Evolutionary conservation across 2,888 invertebrate species (phyloP).

Genomic region (Teleogryllus oceanicus): DNA sequence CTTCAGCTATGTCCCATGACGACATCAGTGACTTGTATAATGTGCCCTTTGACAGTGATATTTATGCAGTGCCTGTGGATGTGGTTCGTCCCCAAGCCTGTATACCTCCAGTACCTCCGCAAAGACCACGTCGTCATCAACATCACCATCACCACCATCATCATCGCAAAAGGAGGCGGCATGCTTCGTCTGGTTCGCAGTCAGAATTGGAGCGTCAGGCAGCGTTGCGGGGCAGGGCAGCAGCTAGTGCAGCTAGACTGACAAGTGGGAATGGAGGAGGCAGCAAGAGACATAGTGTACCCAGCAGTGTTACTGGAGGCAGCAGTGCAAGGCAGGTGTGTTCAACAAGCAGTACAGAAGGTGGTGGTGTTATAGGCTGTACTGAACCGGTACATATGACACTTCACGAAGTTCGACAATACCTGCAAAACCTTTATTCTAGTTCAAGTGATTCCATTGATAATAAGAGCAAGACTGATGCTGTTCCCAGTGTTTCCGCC

Average conservation of each 20-base stretch:
- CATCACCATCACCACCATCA: conserved; percentile 38
- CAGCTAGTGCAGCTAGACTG: conserved; percentile 24
- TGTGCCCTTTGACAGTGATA: conserved; percentile 83
- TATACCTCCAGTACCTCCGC: conserved; percentile 51
- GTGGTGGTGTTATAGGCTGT: conserved; percentile 55
- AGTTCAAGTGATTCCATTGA: conserved; percentile 67
- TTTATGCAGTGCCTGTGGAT: conserved; percentile 82
- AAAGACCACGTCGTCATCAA: conserved; percentile 45
- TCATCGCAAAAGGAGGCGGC: conserved; percentile 49
- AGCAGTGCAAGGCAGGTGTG: conserved; percentile 48
- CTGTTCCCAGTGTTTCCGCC: not conserved
- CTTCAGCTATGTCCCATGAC: conserved; percentile 84
- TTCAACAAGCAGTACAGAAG: conserved; percentile 48
- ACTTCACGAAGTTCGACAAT: conserved; percentile 77
- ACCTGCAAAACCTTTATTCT: conserved; percentile 76
- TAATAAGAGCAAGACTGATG: conserved; percentile 29
- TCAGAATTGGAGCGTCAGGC: conserved; percentile 33
- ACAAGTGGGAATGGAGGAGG: conserved; percentile 30
- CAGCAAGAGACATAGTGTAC: conserved; percentile 66
- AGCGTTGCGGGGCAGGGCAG: conserved; percentile 20
- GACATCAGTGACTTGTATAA: conserved; percentile 83
- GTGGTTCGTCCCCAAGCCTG: conserved; percentile 59
- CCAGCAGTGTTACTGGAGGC: conserved; percentile 65
- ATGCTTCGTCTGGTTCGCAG: conserved; percentile 52
- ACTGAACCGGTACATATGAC: conserved; percentile 78